These are phyloP conservation scores for Machimus rusticus DNA, from an alignment of 2,888 invertebrate species.

Conservation along the genomic window DNA sequence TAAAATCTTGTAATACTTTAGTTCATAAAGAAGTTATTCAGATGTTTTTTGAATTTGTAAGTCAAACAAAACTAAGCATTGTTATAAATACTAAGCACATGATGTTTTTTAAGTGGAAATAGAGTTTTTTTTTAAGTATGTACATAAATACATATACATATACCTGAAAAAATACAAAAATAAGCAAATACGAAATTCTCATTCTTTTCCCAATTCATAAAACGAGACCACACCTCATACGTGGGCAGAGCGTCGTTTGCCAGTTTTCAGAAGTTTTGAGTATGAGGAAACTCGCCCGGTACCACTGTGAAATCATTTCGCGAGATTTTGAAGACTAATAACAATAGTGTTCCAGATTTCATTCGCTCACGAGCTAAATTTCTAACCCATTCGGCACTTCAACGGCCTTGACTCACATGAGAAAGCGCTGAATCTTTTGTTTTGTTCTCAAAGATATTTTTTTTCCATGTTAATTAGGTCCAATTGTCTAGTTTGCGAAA, in stretches of 20 bases:
- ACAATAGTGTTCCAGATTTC: constrained; percentile 26
- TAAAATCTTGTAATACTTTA: no score
- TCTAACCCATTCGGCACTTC: background rate
- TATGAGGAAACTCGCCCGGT: background rate
- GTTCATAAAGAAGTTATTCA: no score
- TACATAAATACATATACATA: no score
- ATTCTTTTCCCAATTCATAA: background rate
- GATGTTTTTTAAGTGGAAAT: no score
- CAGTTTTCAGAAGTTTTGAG: background rate
- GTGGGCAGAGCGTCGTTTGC: background rate
- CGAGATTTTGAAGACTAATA: background rate
- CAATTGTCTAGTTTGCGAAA: background rate
- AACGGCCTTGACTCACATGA: constrained; percentile 9
- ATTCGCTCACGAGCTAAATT: background rate
- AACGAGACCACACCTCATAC: background rate
- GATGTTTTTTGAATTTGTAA: no score
- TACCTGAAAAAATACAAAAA: background rate
- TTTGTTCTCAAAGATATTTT: background rate
- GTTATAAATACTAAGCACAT: no score
- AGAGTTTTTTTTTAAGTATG: no score
- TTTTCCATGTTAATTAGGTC: background rate
- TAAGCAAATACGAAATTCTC: background rate
- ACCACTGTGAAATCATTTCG: background rate
- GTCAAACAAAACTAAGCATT: no score
- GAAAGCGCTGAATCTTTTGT: background rate